phyloP scores from a whole-genome alignment of 2,797 vertebrate species.

The Pogonophryne albipinna region DNA sequence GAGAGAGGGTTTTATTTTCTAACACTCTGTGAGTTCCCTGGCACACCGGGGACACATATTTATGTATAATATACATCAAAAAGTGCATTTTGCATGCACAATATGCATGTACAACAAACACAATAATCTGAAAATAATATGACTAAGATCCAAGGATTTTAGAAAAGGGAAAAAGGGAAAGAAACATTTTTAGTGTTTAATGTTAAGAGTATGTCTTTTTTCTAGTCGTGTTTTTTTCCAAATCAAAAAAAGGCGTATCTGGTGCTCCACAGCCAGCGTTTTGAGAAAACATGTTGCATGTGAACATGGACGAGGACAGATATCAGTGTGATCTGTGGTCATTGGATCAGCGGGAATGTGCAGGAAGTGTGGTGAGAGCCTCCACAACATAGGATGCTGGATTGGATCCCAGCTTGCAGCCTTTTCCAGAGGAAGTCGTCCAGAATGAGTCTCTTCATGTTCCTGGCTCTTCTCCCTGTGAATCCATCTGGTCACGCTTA shows the following conservation, averaged over 20 bases:
- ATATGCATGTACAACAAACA: background rate
- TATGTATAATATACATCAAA: too few species aligned
- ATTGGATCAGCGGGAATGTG: slow-evolving; percentile 23
- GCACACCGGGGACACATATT: too few species aligned
- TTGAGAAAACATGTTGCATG: slow-evolving; percentile 8
- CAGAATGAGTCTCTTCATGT: slow-evolving; percentile 62
- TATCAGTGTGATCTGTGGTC: slow-evolving; percentile 11
- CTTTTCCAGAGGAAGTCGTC: slow-evolving; percentile 60
- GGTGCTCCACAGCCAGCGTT: background rate
- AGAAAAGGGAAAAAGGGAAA: background rate
- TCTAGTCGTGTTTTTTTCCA: background rate
- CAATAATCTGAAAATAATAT: slow-evolving; percentile 5
- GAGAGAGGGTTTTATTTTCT: too few species aligned
- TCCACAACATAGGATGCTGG: slow-evolving; percentile 44
- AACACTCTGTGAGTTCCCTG: too few species aligned
- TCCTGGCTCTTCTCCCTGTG: slow-evolving; percentile 52
- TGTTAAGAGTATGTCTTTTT: background rate
- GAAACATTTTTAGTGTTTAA: background rate
- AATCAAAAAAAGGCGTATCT: background rate
- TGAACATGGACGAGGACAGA: background rate
- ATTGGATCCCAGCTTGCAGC: slow-evolving; percentile 39
- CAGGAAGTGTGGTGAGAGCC: slow-evolving; percentile 20
- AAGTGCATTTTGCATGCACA: too few species aligned
- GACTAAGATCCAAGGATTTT: background rate
- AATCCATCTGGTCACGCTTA: slow-evolving; percentile 61